phyloP scores from a whole-genome alignment of 2,113 vertebrate genomes.

The Rhinoderma darwinii region DNA sequence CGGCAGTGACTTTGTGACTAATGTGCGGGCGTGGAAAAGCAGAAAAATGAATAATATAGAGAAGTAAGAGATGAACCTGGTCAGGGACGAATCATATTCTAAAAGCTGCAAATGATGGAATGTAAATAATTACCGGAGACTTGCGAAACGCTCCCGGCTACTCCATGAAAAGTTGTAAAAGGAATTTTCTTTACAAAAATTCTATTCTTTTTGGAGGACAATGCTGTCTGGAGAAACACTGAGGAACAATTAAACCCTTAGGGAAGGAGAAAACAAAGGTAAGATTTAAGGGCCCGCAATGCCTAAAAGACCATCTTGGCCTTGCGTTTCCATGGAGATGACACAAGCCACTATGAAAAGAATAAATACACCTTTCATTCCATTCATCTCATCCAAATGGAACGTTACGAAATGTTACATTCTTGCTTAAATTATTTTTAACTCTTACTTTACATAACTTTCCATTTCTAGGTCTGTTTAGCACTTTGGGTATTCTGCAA shows the following conservation, averaged over 20 bases:
- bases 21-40: no score
- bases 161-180: background rate
- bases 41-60: background rate
- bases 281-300: constrained; percentile 1
- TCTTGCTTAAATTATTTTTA: background rate
- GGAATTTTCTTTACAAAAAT: background rate
- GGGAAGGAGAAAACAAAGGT: constrained; percentile 35
- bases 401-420: background rate
- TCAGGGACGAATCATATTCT: background rate
- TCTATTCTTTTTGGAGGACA: constrained; percentile 22
- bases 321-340: constrained; percentile 17
- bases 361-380: constrained; percentile 10
- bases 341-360: background rate
- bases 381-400: background rate
- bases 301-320: constrained; percentile 11
- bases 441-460: background rate
- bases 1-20: no score
- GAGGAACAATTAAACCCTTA: constrained; percentile 36
- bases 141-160: background rate
- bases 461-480: background rate
- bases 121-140: background rate
- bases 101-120: background rate
- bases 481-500: background rate
- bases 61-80: background rate
- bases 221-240: background rate